These are phyloP conservation scores for Drosophila sordidula DNA, from an alignment of 2,888 invertebrate genomes.

Conservation along the genomic window DNA sequence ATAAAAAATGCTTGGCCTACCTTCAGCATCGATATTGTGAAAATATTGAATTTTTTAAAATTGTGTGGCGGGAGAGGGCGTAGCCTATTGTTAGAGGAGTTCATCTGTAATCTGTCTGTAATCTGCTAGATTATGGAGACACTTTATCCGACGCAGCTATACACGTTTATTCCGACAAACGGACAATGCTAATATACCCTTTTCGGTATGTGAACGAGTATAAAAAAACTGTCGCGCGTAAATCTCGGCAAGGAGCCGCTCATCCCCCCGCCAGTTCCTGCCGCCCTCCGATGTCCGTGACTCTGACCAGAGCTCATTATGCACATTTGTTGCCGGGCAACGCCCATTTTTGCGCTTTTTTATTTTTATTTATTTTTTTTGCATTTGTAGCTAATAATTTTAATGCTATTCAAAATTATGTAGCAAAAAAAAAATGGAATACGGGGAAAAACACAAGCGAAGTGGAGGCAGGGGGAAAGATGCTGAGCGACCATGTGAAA, in stretches of 20 bases:
- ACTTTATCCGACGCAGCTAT: not conserved
- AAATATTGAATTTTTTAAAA: too few species aligned
- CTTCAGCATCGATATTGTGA: too few species aligned
- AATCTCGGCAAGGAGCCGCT: slow-evolving; percentile 58
- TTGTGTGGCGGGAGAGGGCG: too few species aligned
- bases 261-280: not conserved
- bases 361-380: slow-evolving; percentile 25
- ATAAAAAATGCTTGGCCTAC: too few species aligned
- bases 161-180: not conserved
- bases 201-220: too few species aligned
- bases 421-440: slow-evolving; percentile 46
- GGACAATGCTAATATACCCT: too few species aligned
- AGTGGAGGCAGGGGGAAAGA: slow-evolving; percentile 21
- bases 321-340: slow-evolving; percentile 82
- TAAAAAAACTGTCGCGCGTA: slow-evolving; percentile 62
- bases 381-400: slow-evolving; percentile 83
- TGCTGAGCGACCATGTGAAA: slow-evolving; percentile 56
- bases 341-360: slow-evolving; percentile 41
- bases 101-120: too few species aligned
- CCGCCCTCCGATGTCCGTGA: slow-evolving; percentile 38
- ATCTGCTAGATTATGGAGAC: too few species aligned
- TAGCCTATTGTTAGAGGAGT: too few species aligned
- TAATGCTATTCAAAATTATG: slow-evolving; percentile 81
- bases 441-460: slow-evolving; percentile 1
- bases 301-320: slow-evolving; percentile 80